Percentiles rank a stretch among this genome's conserved stretches.
Conservation (phyloP, 2,888 invertebrate genomes). For the Sceliomorpha sp. region DNA sequence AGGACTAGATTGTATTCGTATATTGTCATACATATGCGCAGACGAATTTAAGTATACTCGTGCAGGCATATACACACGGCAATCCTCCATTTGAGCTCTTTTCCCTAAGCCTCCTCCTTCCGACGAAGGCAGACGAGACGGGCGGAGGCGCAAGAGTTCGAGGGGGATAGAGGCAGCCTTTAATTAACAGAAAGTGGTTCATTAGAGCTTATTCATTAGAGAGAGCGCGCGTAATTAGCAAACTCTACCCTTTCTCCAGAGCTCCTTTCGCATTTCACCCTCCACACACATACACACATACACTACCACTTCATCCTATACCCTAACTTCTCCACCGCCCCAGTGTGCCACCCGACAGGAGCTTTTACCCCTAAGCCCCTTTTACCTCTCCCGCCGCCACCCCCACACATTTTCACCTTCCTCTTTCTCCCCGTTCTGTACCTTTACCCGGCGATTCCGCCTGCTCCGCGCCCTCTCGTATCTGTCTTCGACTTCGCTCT, state of each 20-base stretch:
- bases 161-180: conserved; percentile 83
- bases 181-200: conserved; percentile 95
- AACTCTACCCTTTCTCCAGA: conserved; percentile 84
- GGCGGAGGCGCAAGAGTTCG: conserved; percentile 57
- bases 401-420: conserved; percentile 9
- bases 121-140: conserved; percentile 54
- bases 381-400: conserved; percentile 30
- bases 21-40: conserved; percentile 53
- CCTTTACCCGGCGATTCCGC: conserved; percentile 48
- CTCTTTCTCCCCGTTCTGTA: conserved; percentile 42
- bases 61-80: conserved; percentile 56
- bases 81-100: conserved; percentile 71
- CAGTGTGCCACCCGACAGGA: conserved; percentile 45
- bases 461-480: conserved; percentile 16
- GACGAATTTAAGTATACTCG: conserved; percentile 34
- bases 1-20: conserved; percentile 29
- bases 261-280: conserved; percentile 74
- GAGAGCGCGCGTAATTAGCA: conserved; percentile 92
- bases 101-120: conserved; percentile 72
- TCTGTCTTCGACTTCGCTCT: conserved; percentile 39
- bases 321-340: conserved; percentile 54
- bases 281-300: too few relatives aligned
- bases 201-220: conserved; percentile 95
- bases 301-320: conserved; percentile 57
- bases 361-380: conserved; percentile 66